Evolutionary conservation across 53 echinoderm and acorn worm genomes (phyloP), one percentile per base, ranked within the genome.

Genomic region (Zoroaster sp.): DNA sequence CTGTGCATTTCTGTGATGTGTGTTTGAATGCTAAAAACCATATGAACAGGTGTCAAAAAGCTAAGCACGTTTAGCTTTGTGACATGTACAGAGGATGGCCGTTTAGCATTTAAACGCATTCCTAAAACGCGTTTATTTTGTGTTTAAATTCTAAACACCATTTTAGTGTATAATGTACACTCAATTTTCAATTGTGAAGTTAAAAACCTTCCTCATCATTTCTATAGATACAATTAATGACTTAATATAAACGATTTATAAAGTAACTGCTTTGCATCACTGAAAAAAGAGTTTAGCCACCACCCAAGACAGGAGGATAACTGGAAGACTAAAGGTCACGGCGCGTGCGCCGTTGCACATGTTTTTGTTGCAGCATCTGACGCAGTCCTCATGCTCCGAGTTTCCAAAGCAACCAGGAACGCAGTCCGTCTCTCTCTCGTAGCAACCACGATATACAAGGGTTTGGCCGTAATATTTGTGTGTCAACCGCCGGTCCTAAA

Each of bases 291-390:
- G 37, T 89, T 73, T 70, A 10, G 74, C 55, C 55, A 86, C 54
- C 42, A 75, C 41, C 71, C 75, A 51, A 21, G 81, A 72, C 13
- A 93, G 52, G 47, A 93, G 89, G 15, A 94, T 32, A 54, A 89
- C 53, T 39, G 90, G 90, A 80, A 89, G 79, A 82, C 83, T 91
- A 32, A 78, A 46, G 35, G 76, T 80, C 69, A 68, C 71, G 23
- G 80, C 21, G 76, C 49, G 52, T 78, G 91, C 82, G 73, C 79
- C 21, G 89, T 94, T 94, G 91, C 94, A 94, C 72, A 94, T 88
- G 75, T 94, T 94, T 15, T 55, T 67, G 67, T 88, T 77, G 51
- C 94, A 94, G 78, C 94, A 94, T 17, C 39, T 20, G 65, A 91
- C 94, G 53, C 94, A 94, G 30, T 91, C 69, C 42, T 47, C 3